A percentile compares a stretch with the other conserved stretches of the same genome.
Evolutionary conservation across 2,797 vertebrate species (phyloP).

Genomic region (Apogon hyalosoma): DNA sequence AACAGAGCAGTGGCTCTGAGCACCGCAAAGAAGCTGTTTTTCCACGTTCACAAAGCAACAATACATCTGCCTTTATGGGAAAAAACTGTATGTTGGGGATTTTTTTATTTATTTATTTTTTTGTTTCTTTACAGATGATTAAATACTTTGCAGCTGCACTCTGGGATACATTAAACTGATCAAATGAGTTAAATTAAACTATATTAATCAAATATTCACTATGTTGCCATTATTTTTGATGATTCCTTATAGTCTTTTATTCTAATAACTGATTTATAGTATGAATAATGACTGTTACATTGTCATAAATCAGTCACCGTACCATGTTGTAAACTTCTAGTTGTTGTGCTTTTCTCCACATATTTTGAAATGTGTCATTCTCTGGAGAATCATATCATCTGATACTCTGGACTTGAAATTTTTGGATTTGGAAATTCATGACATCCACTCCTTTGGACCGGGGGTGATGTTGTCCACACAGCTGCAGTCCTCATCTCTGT

Average conservation of each 20-base stretch:
- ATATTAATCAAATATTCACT: not conserved
- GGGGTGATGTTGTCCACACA: slow-evolving; percentile 34
- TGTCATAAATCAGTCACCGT: not conserved
- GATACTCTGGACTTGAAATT: slow-evolving; percentile 14
- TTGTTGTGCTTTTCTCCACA: slow-evolving; percentile 7
- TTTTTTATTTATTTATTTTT: too few relatives aligned
- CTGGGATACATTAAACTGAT: too few relatives aligned
- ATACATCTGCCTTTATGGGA: not conserved
- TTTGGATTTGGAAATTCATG: slow-evolving; percentile 21
- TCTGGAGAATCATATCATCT: slow-evolving; percentile 10
- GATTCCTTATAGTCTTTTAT: too few relatives aligned
- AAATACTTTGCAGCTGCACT: too few relatives aligned
- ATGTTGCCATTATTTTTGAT: not conserved
- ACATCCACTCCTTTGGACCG: slow-evolving; percentile 10
- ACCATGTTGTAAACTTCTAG: not conserved
- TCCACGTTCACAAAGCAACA: slow-evolving; percentile 11
- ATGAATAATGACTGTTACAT: not conserved
- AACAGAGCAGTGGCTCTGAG: not conserved
- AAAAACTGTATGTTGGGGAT: too few relatives aligned
- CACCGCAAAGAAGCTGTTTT: slow-evolving; percentile 6
- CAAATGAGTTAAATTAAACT: too few relatives aligned
- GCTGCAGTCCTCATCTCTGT: slow-evolving; percentile 47
- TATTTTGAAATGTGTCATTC: slow-evolving; percentile 16
- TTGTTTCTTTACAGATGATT: too few relatives aligned
- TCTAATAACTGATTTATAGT: not conserved